A percentile compares a stretch with the other conserved stretches of the same genome.
phyloP scores from a whole-genome alignment of 2,113 vertebrate species.

The Lepus europaeus region DNA sequence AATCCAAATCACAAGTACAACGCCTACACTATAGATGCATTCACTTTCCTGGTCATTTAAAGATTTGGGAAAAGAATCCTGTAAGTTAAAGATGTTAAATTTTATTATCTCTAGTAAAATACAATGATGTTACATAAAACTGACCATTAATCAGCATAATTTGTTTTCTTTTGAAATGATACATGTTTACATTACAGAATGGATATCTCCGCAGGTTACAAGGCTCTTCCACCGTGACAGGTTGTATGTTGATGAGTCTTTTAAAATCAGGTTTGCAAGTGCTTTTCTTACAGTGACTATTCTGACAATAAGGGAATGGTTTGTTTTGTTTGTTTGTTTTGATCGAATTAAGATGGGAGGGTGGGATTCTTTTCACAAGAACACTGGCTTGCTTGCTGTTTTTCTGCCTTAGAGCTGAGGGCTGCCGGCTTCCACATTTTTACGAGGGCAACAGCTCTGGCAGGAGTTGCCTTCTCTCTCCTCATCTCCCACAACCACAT shows the following conservation, averaged over 20 bases:
- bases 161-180: neutral
- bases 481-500: constrained; percentile 32
- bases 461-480: neutral
- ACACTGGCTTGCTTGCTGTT: neutral
- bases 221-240: neutral
- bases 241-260: neutral
- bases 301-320: neutral
- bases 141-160: constrained; percentile 12
- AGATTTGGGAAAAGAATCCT: neutral
- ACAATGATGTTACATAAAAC: constrained; percentile 23
- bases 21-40: neutral
- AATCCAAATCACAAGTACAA: constrained; percentile 51
- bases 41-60: constrained; percentile 54
- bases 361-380: neutral
- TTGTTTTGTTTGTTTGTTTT: constrained; percentile 4
- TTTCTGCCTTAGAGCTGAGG: neutral
- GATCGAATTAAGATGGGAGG: neutral
- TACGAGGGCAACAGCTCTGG: neutral
- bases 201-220: neutral
- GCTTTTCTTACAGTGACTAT: constrained; percentile 3
- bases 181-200: neutral
- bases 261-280: neutral
- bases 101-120: constrained; percentile 64
- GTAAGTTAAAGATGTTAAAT: constrained; percentile 26
- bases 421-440: constrained; percentile 48